These are phyloP conservation scores for Chaetops frenatus DNA, from an alignment of 2,113 vertebrate species.

Conservation along the genomic window DNA sequence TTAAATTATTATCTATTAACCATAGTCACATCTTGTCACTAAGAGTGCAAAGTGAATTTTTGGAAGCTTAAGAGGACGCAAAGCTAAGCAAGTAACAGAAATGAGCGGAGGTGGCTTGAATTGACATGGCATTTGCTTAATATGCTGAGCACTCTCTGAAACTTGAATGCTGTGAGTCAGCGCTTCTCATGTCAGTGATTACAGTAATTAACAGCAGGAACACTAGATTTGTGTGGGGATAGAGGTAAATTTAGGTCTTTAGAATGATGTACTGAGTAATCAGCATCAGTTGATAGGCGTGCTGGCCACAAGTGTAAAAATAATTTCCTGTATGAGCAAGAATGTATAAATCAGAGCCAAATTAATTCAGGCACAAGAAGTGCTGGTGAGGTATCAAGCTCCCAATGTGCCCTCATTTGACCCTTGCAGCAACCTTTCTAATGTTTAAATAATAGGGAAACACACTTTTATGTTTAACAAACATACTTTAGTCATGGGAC, in stretches of 20 bases:
- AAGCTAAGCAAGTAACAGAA: background rate
- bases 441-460: background rate
- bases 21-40: background rate
- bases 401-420: background rate
- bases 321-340: conserved; percentile 7
- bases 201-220: conserved; percentile 62
- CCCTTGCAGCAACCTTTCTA: background rate
- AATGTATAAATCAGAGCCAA: background rate
- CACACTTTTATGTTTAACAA: background rate
- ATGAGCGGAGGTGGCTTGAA: background rate
- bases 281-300: conserved; percentile 13
- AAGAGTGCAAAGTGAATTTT: background rate
- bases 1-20: background rate
- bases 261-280: conserved; percentile 31
- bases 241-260: conserved; percentile 59
- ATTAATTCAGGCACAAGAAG: background rate
- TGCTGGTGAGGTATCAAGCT: background rate
- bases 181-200: conserved; percentile 47
- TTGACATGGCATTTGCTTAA: conserved; percentile 7
- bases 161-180: conserved; percentile 56
- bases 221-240: conserved; percentile 10
- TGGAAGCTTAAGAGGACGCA: background rate
- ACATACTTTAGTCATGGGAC: background rate
- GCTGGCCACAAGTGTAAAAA: conserved; percentile 20
- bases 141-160: conserved; percentile 27